phyloP scores from a whole-genome alignment of 2,888 invertebrate genomes.

The Creontiades dilutus region DNA sequence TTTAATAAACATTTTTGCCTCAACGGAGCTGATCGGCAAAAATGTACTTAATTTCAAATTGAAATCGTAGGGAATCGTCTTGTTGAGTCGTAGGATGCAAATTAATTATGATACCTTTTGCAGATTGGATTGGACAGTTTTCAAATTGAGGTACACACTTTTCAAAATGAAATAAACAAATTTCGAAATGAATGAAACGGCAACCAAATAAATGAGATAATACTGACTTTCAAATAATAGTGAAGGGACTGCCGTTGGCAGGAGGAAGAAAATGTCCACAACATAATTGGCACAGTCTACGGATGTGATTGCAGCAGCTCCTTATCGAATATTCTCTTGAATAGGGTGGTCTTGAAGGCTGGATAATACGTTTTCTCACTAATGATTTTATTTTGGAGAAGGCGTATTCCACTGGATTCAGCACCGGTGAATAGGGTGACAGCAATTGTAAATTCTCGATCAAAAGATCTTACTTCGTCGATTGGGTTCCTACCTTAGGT shows the following conservation, averaged over 20 bases:
- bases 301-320: background rate
- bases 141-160: background rate
- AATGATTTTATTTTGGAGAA: background rate
- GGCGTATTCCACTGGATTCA: background rate
- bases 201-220: background rate
- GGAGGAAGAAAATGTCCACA: background rate
- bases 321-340: background rate
- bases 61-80: too few species aligned
- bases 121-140: too few species aligned
- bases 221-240: background rate
- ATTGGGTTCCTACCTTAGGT: too few species aligned
- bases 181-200: background rate
- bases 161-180: conserved; percentile 21
- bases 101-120: too few species aligned
- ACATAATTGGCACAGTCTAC: background rate
- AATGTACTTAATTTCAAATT: too few species aligned
- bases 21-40: too few species aligned
- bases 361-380: background rate
- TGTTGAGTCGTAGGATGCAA: too few species aligned
- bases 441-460: background rate
- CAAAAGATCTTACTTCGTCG: too few species aligned
- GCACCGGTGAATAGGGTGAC: background rate
- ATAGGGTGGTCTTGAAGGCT: conserved; percentile 16
- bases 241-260: background rate
- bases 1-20: too few species aligned